Evolutionary conservation across 2,113 vertebrate genomes (phyloP), one percentile per base, ranked within the genome.

Genomic region (Chlamydotis undulata): DNA sequence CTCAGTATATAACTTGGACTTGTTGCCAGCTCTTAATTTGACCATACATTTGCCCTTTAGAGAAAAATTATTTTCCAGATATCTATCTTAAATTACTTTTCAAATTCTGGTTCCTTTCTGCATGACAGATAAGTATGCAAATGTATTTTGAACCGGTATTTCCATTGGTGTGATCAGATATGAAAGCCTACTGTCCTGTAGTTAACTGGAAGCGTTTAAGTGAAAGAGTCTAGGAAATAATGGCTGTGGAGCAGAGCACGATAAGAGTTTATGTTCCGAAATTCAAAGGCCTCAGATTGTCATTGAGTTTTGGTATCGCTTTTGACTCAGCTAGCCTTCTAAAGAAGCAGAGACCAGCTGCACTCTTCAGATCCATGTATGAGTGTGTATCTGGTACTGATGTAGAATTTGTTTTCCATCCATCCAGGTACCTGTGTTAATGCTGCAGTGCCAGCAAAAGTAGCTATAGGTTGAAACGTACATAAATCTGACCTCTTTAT

Each of bases 391-490:
- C 19, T 31, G 12, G 10, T 68, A 31, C 2, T 10, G 14, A 55
- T 0, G 3, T 12, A 64, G 56, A 80, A 68, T 67, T 56, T 53
- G 33, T 10, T 76, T 95, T 68, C 35, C 57, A 63, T 5, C 9
- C n/a, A 59, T 19, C 33, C 52, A 17, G 2, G 3, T 13, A 19
- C 13, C 56, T 24, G 8, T 14, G 50, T 9, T 33, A 41, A 83
- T 19, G 25, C 28, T 63, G n/a, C 35, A 69, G 16, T 11, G 31
- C 23, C 61, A 78, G 18, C 23, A 78, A 21, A 41, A 56, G 37
- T 24, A 61, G 37, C 18, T 55, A 4, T 9, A 21, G 12, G 26
- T 3, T 68, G n/a, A 85, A 90, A 55, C 0, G 0, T 12, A 39
- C 35, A 18, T 28, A 64, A 78, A 71, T 17, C 22, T 16, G 3